Base-by-base conservation (phyloP, 2,888 invertebrate species). In the Nipponacmea schrenckii region DNA sequence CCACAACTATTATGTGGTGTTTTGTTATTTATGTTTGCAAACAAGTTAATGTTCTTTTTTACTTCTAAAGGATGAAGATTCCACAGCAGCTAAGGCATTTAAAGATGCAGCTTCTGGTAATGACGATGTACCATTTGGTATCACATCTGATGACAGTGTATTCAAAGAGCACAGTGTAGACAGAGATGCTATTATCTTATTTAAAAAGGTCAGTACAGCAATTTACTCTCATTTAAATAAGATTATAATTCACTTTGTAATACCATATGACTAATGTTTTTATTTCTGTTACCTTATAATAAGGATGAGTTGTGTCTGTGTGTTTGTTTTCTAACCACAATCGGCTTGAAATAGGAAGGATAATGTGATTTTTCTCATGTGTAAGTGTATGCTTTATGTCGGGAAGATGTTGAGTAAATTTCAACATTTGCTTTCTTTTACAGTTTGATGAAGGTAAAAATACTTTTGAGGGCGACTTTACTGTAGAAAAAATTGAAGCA, bases 91-190 rank as follows among this genome's bases (percentile, higher is more conserved):
- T 62, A 95, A 96, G 90, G 91, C 92, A 64, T 98, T 94, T 92
- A 90, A 95, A 79, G 91, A 92, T 79, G 94, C 94, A 72, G 98
- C 97, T 73, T 92, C 92, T 80, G 89, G 91, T 62, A 91, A 94
- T 79, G 98, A 99, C 87, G 96, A 97, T 87, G 92, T 94, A 88
- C 92, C 93, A 67, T 99, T 99, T 87, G 98, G 92, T 84, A 92
- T 98, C 86, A 93, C 95, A 70, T 92, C 92, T 81, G 93, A 93
- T 72, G 94, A 94, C 79, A 94, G 93, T 77, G 91, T 97, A 56
- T 93, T 93, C 86, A 91, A 91, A 76, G 95, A 96, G 86, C 92
- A 96, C 86, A 94, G 94, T 84, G 93, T 93, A 74, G 91, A 93
- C 84, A 93, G 93, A 83, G 96, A 94, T 78, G 92, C 93, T 83